phyloP scores from a whole-genome alignment of 2,113 vertebrate species.

The Acanthochromis polyacanthus region DNA sequence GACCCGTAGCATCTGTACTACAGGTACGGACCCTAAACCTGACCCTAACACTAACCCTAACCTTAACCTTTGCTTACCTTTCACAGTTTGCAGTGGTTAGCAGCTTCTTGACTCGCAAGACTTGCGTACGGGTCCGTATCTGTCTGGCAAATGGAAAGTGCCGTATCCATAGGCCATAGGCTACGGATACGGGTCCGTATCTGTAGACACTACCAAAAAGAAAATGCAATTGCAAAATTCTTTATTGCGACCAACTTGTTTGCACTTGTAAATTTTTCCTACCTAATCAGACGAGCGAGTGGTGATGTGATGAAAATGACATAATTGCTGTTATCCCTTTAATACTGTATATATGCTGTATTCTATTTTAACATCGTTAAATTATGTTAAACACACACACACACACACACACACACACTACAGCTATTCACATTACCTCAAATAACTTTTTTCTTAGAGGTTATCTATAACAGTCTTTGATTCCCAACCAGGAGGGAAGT shows the following conservation, averaged over 20 bases:
- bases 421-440: too few species aligned
- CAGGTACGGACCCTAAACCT: too few species aligned
- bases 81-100: too few species aligned
- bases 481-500: constrained; percentile 91
- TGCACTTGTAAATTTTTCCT: neutral
- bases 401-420: neutral
- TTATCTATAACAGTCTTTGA: neutral
- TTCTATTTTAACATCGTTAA: neutral
- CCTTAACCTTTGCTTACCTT: too few species aligned
- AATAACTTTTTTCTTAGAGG: neutral
- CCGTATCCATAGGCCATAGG: too few species aligned
- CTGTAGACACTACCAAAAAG: too few species aligned
- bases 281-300: neutral
- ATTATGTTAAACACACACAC: neutral
- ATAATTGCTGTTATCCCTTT: constrained; percentile 13
- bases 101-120: too few species aligned
- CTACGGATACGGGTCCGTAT: too few species aligned
- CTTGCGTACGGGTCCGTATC: too few species aligned
- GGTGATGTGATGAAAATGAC: neutral
- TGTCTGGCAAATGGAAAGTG: too few species aligned
- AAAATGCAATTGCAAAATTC: neutral
- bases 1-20: too few species aligned
- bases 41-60: too few species aligned
- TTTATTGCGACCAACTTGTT: neutral
- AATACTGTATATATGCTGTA: neutral